Evolutionary conservation across 92 coral and sea anemone species (phyloP).

Genomic region (Epizoanthus rinbou): DNA sequence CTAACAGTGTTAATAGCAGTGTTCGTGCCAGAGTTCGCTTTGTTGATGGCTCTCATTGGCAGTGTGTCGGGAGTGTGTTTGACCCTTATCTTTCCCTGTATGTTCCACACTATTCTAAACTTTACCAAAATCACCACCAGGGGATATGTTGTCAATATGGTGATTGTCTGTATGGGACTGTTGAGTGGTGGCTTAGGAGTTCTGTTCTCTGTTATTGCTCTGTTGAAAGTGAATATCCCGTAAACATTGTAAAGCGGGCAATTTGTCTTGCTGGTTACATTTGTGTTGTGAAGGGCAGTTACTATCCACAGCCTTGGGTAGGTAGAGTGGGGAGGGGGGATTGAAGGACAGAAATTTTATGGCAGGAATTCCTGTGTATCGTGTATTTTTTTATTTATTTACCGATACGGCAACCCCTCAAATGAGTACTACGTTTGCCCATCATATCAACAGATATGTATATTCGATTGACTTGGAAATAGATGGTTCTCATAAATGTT

Average conservation of each 20-base stretch:
- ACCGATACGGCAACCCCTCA: too few species aligned
- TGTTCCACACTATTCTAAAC: slow-evolving; percentile 84
- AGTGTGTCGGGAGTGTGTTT: slow-evolving; percentile 92
- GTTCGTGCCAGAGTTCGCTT: slow-evolving; percentile 90
- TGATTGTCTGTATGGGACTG: slow-evolving; percentile 87
- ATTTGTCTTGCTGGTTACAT: too few species aligned
- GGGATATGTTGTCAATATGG: slow-evolving; percentile 77
- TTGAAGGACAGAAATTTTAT: too few species aligned
- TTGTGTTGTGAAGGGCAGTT: too few species aligned
- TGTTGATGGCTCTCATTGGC: slow-evolving; percentile 94
- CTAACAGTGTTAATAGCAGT: slow-evolving; percentile 77
- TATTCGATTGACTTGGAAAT: too few species aligned
- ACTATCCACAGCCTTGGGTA: too few species aligned
- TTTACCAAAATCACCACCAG: slow-evolving; percentile 70
- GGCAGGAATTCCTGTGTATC: too few species aligned
- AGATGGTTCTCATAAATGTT: too few species aligned
- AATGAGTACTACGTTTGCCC: too few species aligned
- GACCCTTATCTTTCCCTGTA: slow-evolving; percentile 88
- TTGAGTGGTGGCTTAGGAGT: slow-evolving; percentile 90
- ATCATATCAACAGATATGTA: too few species aligned
- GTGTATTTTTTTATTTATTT: too few species aligned
- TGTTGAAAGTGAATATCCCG: slow-evolving; percentile 64
- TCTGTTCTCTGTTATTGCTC: slow-evolving; percentile 83
- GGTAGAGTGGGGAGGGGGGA: too few species aligned
- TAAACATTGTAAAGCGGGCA: not conserved